Base-by-base conservation (phyloP, 2,797 vertebrate genomes). In the Champsocephalus esox region DNA sequence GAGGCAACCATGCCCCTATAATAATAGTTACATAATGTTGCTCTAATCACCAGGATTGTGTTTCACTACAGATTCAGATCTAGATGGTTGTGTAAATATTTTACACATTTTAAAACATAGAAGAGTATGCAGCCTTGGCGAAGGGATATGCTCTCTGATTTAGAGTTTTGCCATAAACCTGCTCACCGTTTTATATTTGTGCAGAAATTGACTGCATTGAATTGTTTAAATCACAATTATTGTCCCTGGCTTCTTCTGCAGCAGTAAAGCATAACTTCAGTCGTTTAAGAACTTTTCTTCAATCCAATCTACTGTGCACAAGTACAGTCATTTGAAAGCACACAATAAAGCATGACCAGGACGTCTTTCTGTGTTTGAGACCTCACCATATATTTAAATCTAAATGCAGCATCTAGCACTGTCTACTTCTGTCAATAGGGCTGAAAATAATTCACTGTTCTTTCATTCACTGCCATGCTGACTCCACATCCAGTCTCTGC, bases 351-450 rank as follows among this genome's bases (percentile, higher is more conserved):
- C 73, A 77, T 61, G 50, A 87, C 49, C 59, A 64, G 21, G 34
- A 70, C 8, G 14, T 69, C 51, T 79, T 81, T 86, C 78, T 82
- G 70, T 63, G 83, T 78, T 83, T 80, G 56, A 71, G 73, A 84
- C 65, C 86, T 85, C 64, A 88, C 77, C 83, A 80, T 88, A 85
- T 90, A 92, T 90, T 92, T 92, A 92, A 93, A 90, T 92, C 87
- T 86, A 91, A 93, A 93, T 86, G 79, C 80, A 86, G 87, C 86
- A 88, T 85, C 79, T 85, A 84, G 83, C 6, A 66, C 34, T 70
- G 63, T 90, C 82, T 86, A 80, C 70, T 84, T 88, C 85, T 87
- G 85, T 92, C 88, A 88, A 83, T 90, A 68, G 43, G 71, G 79
- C 88, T 89, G 73, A 83, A 84, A 92, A 93, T 89, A 92, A 92